Conservation (phyloP, 2,113 vertebrate species). For the Saccopteryx bilineata region DNA sequence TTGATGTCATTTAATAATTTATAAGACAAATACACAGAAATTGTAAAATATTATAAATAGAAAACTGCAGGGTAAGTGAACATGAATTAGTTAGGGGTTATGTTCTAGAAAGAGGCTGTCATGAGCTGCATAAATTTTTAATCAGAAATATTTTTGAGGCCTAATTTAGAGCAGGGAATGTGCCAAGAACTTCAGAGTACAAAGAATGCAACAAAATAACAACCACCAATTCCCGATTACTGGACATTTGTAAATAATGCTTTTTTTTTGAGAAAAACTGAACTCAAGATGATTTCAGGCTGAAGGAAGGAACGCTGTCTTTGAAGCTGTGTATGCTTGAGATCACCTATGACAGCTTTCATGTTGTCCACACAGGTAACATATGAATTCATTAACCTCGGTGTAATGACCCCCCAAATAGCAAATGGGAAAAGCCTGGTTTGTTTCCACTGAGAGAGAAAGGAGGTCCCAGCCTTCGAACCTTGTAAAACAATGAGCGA, state of each 20-base stretch:
- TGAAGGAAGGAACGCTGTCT: constrained; percentile 66
- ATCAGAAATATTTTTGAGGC: constrained; percentile 89
- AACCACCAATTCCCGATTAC: background rate
- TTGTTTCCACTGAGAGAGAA: constrained; percentile 15
- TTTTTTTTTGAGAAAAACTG: constrained; percentile 67
- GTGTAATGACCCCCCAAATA: constrained; percentile 79
- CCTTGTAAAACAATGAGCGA: constrained; percentile 46
- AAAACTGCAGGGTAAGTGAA: constrained; percentile 92
- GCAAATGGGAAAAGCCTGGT: constrained; percentile 82
- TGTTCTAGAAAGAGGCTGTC: constrained; percentile 91
- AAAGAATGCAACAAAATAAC: constrained; percentile 75
- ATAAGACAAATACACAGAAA: constrained; percentile 92
- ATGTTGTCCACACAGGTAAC: constrained; percentile 83
- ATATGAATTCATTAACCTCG: constrained; percentile 85
- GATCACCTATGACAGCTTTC: constrained; percentile 82
- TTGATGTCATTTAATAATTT: constrained; percentile 93
- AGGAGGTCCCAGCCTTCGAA: background rate
- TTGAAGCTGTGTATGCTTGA: constrained; percentile 85
- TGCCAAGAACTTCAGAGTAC: constrained; percentile 86
- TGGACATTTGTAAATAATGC: constrained; percentile 83
- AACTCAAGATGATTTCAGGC: background rate
- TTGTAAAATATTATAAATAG: constrained; percentile 92
- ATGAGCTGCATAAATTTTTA: constrained; percentile 92
- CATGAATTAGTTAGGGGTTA: constrained; percentile 91
- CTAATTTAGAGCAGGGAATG: constrained; percentile 87